Evolutionary conservation across 2,888 invertebrate species (phyloP).

Genomic region (Zonitis immaculata): DNA sequence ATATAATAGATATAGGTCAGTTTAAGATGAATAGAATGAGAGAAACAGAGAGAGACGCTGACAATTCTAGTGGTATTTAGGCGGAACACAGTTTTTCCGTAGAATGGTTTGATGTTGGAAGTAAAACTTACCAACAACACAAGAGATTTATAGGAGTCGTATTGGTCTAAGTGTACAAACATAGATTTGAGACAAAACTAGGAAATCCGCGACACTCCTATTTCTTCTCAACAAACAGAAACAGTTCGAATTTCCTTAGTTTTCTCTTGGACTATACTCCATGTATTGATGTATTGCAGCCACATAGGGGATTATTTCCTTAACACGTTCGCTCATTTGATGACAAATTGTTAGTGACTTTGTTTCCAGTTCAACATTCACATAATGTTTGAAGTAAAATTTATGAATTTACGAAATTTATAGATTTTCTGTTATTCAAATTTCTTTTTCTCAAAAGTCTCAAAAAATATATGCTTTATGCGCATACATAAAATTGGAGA

Average conservation of each 20-base stretch:
- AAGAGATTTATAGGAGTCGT: constrained; percentile 30
- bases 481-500: constrained; percentile 19
- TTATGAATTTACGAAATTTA: background rate
- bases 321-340: background rate
- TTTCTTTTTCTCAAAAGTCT: background rate
- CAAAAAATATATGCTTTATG: constrained; percentile 16
- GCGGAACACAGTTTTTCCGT: constrained; percentile 1
- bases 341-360: background rate
- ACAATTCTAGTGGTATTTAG: background rate
- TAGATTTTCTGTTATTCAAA: background rate
- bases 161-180: constrained; percentile 14
- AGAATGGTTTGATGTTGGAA: constrained; percentile 7
- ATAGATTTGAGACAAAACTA: constrained; percentile 3
- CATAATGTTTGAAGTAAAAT: background rate
- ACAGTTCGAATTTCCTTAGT: background rate
- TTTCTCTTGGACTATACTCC: background rate
- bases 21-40: background rate
- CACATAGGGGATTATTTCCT: background rate
- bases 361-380: no score
- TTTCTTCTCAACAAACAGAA: background rate
- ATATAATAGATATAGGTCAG: background rate
- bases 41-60: no score
- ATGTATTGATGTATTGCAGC: background rate
- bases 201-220: background rate
- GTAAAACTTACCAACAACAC: constrained; percentile 26